phyloP scores from a whole-genome alignment of 2,113 vertebrate genomes.

The Cavia porcellus region DNA sequence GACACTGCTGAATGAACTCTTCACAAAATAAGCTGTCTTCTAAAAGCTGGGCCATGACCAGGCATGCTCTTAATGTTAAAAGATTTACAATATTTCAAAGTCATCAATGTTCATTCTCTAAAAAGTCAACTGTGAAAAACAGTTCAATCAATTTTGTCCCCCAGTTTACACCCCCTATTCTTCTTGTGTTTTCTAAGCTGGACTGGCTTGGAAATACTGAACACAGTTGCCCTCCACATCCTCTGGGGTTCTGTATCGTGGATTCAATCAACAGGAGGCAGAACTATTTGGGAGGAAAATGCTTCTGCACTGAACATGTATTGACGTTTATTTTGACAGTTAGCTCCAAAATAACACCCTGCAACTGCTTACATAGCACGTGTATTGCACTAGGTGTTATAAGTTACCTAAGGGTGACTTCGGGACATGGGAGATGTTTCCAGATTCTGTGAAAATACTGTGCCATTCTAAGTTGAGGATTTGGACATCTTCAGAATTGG shows the following conservation, averaged over 20 bases:
- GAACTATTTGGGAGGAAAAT: not conserved
- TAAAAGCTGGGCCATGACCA: slow-evolving; percentile 99
- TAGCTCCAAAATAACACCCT: not conserved
- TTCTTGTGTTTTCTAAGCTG: not conserved
- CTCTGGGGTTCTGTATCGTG: not conserved
- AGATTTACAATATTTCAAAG: slow-evolving; percentile 72
- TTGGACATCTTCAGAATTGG: not conserved
- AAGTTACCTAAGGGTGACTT: too few species aligned
- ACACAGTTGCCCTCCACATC: not conserved
- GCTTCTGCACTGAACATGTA: not conserved
- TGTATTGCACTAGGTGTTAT: not conserved
- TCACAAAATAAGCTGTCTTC: slow-evolving; percentile 99
- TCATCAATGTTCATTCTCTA: slow-evolving; percentile 71
- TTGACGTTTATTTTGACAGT: not conserved
- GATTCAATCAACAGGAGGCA: not conserved
- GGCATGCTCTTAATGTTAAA: slow-evolving; percentile 92
- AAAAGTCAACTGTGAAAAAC: slow-evolving; percentile 66
- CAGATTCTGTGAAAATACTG: not conserved
- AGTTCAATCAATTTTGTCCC: slow-evolving; percentile 37
- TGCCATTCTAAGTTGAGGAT: not conserved
- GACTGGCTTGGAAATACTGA: not conserved
- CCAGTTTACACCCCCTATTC: slow-evolving; percentile 29
- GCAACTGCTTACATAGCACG: not conserved
- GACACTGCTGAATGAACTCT: slow-evolving; percentile 99
- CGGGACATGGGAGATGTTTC: not conserved